Percentiles rank a stretch among this genome's conserved stretches.
Evolutionary conservation across 2,888 invertebrate genomes (phyloP).

Genomic region (Baronia brevicornis): DNA sequence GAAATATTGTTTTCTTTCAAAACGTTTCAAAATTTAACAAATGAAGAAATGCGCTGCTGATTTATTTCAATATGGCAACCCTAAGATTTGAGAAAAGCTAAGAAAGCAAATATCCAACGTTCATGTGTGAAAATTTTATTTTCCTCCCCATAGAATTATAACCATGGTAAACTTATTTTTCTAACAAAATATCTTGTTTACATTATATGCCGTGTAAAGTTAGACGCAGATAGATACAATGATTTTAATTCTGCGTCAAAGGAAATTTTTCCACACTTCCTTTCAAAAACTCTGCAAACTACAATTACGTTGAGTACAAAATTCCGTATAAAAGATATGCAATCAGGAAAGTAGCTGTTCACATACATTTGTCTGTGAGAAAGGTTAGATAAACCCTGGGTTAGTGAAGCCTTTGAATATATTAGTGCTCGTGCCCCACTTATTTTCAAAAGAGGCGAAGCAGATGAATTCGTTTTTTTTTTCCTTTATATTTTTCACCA

Average conservation of each 20-base stretch:
- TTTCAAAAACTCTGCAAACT: slow-evolving; percentile 17
- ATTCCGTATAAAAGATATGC: slow-evolving; percentile 7
- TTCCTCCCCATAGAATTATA: too few species aligned
- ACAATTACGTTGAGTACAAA: slow-evolving; percentile 23
- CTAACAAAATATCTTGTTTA: too few species aligned
- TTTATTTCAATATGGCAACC: too few species aligned
- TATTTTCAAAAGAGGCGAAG: slow-evolving; percentile 7
- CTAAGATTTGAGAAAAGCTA: too few species aligned
- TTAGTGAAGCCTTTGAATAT: slow-evolving; percentile 11
- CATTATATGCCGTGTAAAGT: too few species aligned
- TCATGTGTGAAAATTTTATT: too few species aligned
- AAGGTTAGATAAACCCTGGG: slow-evolving; percentile 11
- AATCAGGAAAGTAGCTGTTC: slow-evolving; percentile 23
- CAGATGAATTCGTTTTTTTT: slow-evolving; percentile 3
- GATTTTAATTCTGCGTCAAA: neutral
- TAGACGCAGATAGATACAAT: too few species aligned
- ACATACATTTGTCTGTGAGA: slow-evolving; percentile 7
- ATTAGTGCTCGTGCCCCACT: slow-evolving; percentile 10
- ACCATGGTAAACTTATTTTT: too few species aligned
- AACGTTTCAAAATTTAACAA: too few species aligned
- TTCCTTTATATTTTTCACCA: neutral
- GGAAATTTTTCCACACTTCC: slow-evolving; percentile 1
- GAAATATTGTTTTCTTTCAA: too few species aligned
- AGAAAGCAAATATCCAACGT: too few species aligned
- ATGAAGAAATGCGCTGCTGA: too few species aligned